Evolutionary conservation across 2,888 invertebrate genomes (phyloP).

Genomic region (Marronus borbonicus): DNA sequence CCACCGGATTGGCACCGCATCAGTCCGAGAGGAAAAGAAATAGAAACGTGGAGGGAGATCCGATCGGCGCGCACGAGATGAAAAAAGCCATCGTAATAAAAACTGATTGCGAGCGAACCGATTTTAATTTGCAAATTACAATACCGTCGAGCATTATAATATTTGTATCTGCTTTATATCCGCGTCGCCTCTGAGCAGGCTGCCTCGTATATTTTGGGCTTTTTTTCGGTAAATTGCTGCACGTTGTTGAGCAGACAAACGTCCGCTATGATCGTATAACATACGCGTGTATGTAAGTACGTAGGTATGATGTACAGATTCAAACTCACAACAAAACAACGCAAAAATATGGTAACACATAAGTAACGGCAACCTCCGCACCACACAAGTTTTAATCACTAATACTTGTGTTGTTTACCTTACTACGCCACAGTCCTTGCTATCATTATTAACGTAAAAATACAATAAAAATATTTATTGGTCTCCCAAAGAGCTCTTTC

Average conservation of each 20-base stretch:
- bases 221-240: conserved; percentile 9
- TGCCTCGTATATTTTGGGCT: conserved; percentile 1
- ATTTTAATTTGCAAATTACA: conserved; percentile 47
- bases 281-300: too few species aligned
- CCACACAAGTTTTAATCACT: too few species aligned
- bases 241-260: not conserved
- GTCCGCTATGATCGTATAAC: too few species aligned
- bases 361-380: too few species aligned
- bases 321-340: too few species aligned
- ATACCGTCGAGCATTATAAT: conserved; percentile 46
- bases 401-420: too few species aligned
- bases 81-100: conserved; percentile 30
- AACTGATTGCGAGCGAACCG: conserved; percentile 37
- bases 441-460: too few species aligned
- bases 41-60: not conserved
- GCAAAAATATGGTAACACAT: too few species aligned
- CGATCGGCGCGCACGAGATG: not conserved
- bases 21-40: not conserved
- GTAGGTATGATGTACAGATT: too few species aligned
- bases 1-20: not conserved
- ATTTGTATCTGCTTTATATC: not conserved
- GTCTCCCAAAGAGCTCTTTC: too few species aligned
- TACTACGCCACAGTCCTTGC: too few species aligned
- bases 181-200: not conserved
- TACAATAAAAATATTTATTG: too few species aligned